phyloP scores from a whole-genome alignment of 2,888 invertebrate species.

The Yponomeuta plumbellus region DNA sequence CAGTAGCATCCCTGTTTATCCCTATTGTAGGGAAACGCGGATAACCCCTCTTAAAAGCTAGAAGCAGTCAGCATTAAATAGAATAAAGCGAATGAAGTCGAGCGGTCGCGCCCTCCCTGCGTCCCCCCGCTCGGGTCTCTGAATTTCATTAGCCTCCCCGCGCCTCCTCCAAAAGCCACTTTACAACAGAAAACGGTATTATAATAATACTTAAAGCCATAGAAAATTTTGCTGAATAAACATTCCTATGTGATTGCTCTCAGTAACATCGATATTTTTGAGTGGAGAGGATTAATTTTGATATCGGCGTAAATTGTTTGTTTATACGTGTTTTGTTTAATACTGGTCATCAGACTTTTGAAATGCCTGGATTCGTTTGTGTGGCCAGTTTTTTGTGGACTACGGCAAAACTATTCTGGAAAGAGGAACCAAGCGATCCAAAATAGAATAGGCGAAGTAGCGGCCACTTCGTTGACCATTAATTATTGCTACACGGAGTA shows the following conservation, averaged over 20 bases:
- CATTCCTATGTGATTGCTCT: slow-evolving; percentile 67
- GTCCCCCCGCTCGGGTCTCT: slow-evolving; percentile 39
- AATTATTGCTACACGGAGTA: slow-evolving; percentile 47
- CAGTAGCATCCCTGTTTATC: slow-evolving; percentile 73
- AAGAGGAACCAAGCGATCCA: slow-evolving; percentile 1
- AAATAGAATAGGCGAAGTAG: slow-evolving; percentile 10
- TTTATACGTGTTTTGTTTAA: too few relatives aligned
- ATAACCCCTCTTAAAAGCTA: slow-evolving; percentile 77
- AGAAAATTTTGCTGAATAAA: slow-evolving; percentile 71
- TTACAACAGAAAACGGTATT: slow-evolving; percentile 73
- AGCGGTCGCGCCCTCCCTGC: slow-evolving; percentile 52
- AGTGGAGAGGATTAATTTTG: slow-evolving; percentile 32
- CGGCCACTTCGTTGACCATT: slow-evolving; percentile 43
- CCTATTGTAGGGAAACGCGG: slow-evolving; percentile 69
- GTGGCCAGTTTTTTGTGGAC: too few relatives aligned
- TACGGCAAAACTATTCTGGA: not conserved
- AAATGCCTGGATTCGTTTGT: too few relatives aligned
- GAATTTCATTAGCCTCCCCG: slow-evolving; percentile 71
- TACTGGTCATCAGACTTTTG: too few relatives aligned
- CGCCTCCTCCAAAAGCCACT: slow-evolving; percentile 65
- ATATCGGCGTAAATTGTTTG: not conserved
- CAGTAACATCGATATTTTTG: slow-evolving; percentile 47
- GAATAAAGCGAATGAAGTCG: slow-evolving; percentile 75
- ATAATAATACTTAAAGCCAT: slow-evolving; percentile 72
- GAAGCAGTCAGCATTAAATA: slow-evolving; percentile 76